phyloP scores from a whole-genome alignment of 2,113 vertebrate species.

The Chinchilla lanigera region DNA sequence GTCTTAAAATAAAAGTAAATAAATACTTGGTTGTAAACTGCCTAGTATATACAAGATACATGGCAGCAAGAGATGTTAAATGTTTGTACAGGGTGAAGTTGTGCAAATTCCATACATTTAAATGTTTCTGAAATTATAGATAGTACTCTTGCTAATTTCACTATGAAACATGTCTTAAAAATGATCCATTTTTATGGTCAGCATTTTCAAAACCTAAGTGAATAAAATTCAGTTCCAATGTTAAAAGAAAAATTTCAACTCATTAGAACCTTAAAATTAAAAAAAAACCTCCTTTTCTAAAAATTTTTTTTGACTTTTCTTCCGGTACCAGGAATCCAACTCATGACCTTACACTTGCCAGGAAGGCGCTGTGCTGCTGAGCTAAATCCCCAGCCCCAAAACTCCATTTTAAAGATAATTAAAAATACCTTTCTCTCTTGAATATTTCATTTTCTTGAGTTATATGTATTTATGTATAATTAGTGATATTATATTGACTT shows the following conservation, averaged over 20 bases:
- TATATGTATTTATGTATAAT: neutral
- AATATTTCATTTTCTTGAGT: neutral
- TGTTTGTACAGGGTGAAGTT: neutral
- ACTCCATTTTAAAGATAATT: neutral
- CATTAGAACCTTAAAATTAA: neutral
- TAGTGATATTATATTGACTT: neutral
- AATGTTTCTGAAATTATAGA: neutral
- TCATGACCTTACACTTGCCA: too few species aligned
- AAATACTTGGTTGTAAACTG: neutral
- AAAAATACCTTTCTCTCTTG: neutral
- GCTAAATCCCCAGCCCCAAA: too few species aligned
- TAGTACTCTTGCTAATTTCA: neutral
- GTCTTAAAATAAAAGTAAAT: neutral
- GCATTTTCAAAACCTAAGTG: neutral
- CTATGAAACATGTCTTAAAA: neutral
- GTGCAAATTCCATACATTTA: neutral
- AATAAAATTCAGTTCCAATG: neutral
- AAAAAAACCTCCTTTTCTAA: neutral
- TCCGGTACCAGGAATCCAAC: too few species aligned
- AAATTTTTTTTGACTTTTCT: too few species aligned
- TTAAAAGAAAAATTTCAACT: neutral
- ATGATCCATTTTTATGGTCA: neutral
- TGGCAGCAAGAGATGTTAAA: neutral
- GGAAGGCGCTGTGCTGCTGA: too few species aligned
- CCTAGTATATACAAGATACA: neutral